Conservation (phyloP, 2,113 vertebrate genomes). For the Psittacula cyanocephala region DNA sequence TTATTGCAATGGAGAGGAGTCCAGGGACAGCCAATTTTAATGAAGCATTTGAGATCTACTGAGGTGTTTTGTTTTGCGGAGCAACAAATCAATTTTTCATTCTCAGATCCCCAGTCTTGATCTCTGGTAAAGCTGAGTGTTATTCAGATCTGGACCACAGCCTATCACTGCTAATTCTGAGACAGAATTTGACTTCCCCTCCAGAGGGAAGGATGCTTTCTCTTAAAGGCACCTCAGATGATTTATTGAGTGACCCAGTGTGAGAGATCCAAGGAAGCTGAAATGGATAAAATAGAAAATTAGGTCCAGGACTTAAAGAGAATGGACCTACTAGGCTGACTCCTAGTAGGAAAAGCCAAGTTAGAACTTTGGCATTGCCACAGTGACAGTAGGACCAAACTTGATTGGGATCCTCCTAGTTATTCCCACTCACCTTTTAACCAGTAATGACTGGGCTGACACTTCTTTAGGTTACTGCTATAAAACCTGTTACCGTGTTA, state of each 20-base stretch:
- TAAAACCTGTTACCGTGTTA: neutral
- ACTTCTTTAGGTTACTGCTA: neutral
- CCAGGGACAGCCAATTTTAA: neutral
- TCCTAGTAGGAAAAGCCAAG: neutral
- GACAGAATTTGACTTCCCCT: neutral
- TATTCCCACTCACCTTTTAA: neutral
- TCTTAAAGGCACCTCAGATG: neutral
- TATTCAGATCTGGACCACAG: neutral
- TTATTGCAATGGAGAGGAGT: neutral
- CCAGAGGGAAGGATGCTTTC: neutral
- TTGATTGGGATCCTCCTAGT: neutral
- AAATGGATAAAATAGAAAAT: neutral
- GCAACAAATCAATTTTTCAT: neutral
- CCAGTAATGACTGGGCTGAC: neutral
- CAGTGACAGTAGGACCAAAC: neutral
- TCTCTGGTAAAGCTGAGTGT: neutral
- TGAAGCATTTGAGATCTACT: neutral
- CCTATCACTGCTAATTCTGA: neutral
- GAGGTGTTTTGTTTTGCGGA: neutral
- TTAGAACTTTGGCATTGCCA: neutral
- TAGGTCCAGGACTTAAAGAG: neutral
- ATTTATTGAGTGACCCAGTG: neutral
- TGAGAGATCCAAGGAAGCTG: neutral
- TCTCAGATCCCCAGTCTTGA: neutral
- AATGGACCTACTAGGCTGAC: neutral